Percentiles rank a stretch among this genome's conserved stretches.
phyloP scores from a whole-genome alignment of 2,888 invertebrate species.

The Torymus texanus region DNA sequence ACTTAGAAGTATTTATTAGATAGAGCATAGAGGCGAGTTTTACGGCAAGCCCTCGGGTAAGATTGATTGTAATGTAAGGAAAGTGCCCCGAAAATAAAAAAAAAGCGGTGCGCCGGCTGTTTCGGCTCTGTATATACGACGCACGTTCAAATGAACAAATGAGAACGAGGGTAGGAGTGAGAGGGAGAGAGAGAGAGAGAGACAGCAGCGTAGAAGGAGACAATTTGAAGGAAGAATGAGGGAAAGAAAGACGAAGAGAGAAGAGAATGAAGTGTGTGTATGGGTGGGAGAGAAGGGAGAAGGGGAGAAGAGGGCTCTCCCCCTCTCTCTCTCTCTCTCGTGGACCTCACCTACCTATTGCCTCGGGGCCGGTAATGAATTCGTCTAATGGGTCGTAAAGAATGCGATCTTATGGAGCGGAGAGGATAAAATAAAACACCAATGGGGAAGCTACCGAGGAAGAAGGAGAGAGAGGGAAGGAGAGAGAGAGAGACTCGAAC shows the following conservation, averaged over 20 bases:
- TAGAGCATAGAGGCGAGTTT: slow-evolving; percentile 35
- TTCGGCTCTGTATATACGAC: slow-evolving; percentile 29
- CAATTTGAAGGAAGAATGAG: slow-evolving; percentile 44
- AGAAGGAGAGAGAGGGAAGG: no score
- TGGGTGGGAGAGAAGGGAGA: slow-evolving; percentile 55
- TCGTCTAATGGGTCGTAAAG: slow-evolving; percentile 76
- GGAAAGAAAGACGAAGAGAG: slow-evolving; percentile 10
- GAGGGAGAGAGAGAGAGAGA: not conserved
- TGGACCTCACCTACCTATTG: slow-evolving; percentile 68
- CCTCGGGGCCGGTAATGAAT: slow-evolving; percentile 73
- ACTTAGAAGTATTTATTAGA: slow-evolving; percentile 52
- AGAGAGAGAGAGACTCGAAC: slow-evolving; percentile 52
- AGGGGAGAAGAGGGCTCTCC: slow-evolving; percentile 59
- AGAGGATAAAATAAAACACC: slow-evolving; percentile 74
- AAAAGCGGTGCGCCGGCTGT: slow-evolving; percentile 15
- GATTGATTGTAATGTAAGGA: slow-evolving; percentile 50
- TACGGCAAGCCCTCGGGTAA: slow-evolving; percentile 16
- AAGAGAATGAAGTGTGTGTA: slow-evolving; percentile 20
- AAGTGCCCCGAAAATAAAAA: slow-evolving; percentile 29
- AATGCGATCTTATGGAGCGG: slow-evolving; percentile 75
- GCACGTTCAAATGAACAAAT: slow-evolving; percentile 51
- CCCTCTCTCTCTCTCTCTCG: slow-evolving; percentile 29
- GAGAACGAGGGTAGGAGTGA: slow-evolving; percentile 56
- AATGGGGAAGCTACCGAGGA: slow-evolving; percentile 67
- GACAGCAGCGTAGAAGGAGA: slow-evolving; percentile 16